Evolutionary conservation across 2,113 vertebrate species (phyloP), one percentile per base, ranked within the genome.

Genomic region (Sinocyclocheilus grahami): DNA sequence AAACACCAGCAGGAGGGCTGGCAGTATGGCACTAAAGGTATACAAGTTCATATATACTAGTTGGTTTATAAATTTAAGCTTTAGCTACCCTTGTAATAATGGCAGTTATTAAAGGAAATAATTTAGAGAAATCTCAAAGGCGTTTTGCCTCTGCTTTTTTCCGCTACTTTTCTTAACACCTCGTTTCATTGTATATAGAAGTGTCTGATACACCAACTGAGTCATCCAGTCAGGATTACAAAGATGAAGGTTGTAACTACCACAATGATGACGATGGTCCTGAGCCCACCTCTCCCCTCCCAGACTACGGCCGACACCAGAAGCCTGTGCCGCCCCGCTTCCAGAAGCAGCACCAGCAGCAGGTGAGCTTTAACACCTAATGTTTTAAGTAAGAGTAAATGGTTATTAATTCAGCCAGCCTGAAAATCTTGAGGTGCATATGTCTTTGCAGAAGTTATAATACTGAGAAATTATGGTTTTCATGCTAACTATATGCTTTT

Each of bases 311-410:
- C 87, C 96, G 97, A 83, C 96, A 95, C 65, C 96, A 96, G 87
- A 99, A 99, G 87, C 92, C 96, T 1, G 91, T 98, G 42, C 96
- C 98, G 2, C 97, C 98, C 0, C 95, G 98, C 12, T 99, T 99
- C 90, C 98, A 98, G 90, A 97, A 97, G 85, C 97, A 96, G 85
- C 95, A 96, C 75, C 96, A 96, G 82, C 96, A 95, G 79, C 94
- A 95, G 93, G 91, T 95, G 75, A 91, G 85, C 46, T 24, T 72
- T 78, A 42, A 82, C 72, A 42, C 67, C 72, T 82, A 72, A 89
- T 86, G 46, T 48, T 51, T n/a, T 87, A 82, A 82, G 60, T 30
- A 24, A 1, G 12, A 11, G 24, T 2, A 46, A 46, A 37, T 82
- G 37, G 37, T 42, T 24, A 46, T 63, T 37, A 65, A 16, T 18